These are phyloP conservation scores for Megaptera novaeangliae DNA, from an alignment of 2,113 vertebrate species.

Conservation along the genomic window DNA sequence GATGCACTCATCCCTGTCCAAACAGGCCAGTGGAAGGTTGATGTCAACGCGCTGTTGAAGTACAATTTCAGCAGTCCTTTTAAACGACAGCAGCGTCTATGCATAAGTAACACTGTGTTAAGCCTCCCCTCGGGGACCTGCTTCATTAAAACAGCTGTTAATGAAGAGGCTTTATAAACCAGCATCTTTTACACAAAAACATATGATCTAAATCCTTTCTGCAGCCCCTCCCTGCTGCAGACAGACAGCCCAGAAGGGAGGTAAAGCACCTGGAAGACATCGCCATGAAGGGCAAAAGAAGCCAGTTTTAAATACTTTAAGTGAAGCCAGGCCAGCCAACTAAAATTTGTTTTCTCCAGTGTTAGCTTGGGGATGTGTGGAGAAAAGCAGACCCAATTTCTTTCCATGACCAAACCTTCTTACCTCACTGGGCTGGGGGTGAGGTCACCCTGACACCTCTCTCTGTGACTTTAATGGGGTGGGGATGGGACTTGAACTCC, in stretches of 20 bases:
- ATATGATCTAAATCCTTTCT: conserved; percentile 68
- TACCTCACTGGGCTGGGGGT: fast-evolving
- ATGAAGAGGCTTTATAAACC: conserved; percentile 72
- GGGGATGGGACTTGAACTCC: background rate
- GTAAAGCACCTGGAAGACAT: conserved; percentile 36
- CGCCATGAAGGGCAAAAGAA: conserved; percentile 49
- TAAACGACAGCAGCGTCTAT: conserved; percentile 72
- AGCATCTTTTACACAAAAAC: conserved; percentile 74
- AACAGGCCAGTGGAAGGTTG: conserved; percentile 23
- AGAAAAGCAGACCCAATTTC: conserved; percentile 39
- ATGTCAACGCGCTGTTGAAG: conserved; percentile 59
- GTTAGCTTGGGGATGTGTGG: background rate
- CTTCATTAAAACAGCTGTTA: conserved; percentile 73
- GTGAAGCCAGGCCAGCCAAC: conserved; percentile 54
- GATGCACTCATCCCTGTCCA: conserved; percentile 17
- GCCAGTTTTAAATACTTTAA: conserved; percentile 75
- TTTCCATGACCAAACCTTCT: conserved; percentile 19
- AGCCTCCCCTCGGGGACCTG: conserved; percentile 68
- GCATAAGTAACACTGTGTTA: conserved; percentile 53
- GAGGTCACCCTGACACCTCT: conserved; percentile 80
- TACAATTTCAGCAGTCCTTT: conserved; percentile 60
- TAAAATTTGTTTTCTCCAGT: conserved; percentile 56
- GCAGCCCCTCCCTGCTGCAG: conserved; percentile 53
- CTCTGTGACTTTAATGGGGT: conserved; percentile 81
- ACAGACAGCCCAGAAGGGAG: conserved; percentile 54